Percentiles rank a stretch among this genome's conserved stretches.
These are phyloP conservation scores for Cotesia glomerata DNA, from an alignment of 1,140 invertebrate genomes.

Conservation along the genomic window DNA sequence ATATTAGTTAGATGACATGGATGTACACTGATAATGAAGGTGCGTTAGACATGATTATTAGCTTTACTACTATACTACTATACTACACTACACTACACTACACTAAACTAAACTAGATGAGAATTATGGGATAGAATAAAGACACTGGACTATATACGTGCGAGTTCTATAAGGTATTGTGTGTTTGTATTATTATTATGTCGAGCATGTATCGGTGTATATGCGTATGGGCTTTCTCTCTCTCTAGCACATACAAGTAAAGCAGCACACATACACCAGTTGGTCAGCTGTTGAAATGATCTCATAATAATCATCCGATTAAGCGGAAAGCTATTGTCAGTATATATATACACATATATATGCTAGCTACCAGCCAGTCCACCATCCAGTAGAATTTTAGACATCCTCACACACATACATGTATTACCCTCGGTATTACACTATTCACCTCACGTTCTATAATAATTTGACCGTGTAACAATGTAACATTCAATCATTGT, in stretches of 20 bases:
- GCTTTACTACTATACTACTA: no score
- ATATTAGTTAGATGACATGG: no score
- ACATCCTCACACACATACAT: background rate
- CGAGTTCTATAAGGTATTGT: background rate
- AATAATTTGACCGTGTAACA: constrained; percentile 7
- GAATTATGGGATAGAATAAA: no score
- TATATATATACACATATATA: background rate
- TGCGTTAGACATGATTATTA: no score
- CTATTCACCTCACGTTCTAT: constrained; percentile 1
- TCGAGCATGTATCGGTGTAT: background rate
- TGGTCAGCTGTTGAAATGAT: constrained; percentile 50
- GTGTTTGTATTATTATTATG: background rate
- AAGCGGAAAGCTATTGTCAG: constrained; percentile 44
- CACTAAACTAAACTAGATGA: no score
- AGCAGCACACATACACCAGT: background rate
- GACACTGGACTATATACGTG: no score
- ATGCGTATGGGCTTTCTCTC: no score
- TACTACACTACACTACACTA: no score
- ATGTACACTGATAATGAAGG: no score
- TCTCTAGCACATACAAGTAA: background rate
- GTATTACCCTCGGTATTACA: constrained; percentile 1
- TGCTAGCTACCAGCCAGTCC: background rate
- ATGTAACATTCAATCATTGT: background rate
- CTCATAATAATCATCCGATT: constrained; percentile 57
- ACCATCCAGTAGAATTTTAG: background rate